Evolutionary conservation across 2,888 invertebrate species (phyloP), one percentile per base, ranked within the genome.

Genomic region (Cepaea hortensis): DNA sequence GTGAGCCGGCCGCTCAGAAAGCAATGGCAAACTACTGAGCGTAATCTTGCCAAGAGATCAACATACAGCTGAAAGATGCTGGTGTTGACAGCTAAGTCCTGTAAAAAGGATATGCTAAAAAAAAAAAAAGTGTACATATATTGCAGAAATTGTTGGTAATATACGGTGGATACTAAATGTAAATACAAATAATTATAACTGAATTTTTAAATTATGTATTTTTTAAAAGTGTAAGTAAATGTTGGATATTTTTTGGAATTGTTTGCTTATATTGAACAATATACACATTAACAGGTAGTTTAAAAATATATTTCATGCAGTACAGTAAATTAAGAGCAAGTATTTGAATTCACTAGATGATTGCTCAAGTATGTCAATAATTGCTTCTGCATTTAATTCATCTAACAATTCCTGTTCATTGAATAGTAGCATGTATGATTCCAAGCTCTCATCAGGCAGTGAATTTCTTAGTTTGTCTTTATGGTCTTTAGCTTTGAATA

Each of bases 351-450:
- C 70, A 11, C 70, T 70, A 70, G 18, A 70, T 70, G 20, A 70
- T 11, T 70, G 70, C n/a, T 18, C 20, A 46, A 75, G 18, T 75
- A 23, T 75, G 35, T 75, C 75, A 75, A 75, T 75, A 75, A 75
- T 35, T 75, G 35, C 75, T 75, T 75, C 75, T 75, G n/a, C 75
- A 75, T 75, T 35, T 46, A 75, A 75, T 75, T 35, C 75, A 75
- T 75, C 75, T 11, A 35, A 48, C 75, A 75, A 75, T 75, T 75
- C 46, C 6, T 35, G 5, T 13, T 35, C 75, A 75, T 35, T 75
- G 46, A 46, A 75, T 48, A 75, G 15, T 46, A 13, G 15, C 35
- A 75, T 75, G 15, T 75, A 35, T 75, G 35, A 35, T 75, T 35
- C 75, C 15, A 75, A 35, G 75, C 46, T 75, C 70, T 70, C 70